Evolutionary conservation across 2,113 vertebrate species (phyloP), one percentile per base, ranked within the genome.

Genomic region (Lontra canadensis): DNA sequence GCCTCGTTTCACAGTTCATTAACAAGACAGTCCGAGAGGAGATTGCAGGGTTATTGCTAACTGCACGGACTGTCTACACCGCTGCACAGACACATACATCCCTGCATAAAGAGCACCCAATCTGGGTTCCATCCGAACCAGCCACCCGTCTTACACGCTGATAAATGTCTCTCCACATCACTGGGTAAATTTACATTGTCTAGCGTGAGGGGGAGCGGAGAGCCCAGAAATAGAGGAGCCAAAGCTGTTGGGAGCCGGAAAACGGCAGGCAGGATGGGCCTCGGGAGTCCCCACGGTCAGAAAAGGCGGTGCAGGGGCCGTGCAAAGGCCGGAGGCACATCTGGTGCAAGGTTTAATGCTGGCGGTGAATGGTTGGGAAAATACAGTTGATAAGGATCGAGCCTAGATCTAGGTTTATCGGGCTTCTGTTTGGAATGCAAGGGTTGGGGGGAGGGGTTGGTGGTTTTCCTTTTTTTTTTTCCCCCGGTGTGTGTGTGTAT

Each of bases 1-100:
- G 15, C 96, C 92, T 47, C 18, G 31, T 65, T 94, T 97, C 97
- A 94, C 96, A 89, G 97, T 63, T 97, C 95, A 82, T 76, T 97
- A 98, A 69, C 57, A 86, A 84, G 82, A 67, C 42, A 39, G 47
- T 65, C n/a, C 90, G 80, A 80, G 88, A 82, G 95, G 79, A 87
- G 96, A 84, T 0, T 12, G 65, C 31, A 59, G 84, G 95, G 55
- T 67, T 52, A 81, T 17, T 97, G 78, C 88, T 86, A 91, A 80
- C 4, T 29, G 52, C 81, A 11, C 36, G 79, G 55, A 61, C 86
- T 23, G 84, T 67, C 34, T 34, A 13, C 61, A 93, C 79, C 49
- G 57, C 29, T 76, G 84, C 90, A 52, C 17, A 59, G 42, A 63
- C 21, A 59, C 61, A 29, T 6, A 81, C 23, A 52, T 39, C 21